These are phyloP conservation scores for Cyprinodon diabolis DNA, from an alignment of 2,797 vertebrate species.

Conservation along the genomic window DNA sequence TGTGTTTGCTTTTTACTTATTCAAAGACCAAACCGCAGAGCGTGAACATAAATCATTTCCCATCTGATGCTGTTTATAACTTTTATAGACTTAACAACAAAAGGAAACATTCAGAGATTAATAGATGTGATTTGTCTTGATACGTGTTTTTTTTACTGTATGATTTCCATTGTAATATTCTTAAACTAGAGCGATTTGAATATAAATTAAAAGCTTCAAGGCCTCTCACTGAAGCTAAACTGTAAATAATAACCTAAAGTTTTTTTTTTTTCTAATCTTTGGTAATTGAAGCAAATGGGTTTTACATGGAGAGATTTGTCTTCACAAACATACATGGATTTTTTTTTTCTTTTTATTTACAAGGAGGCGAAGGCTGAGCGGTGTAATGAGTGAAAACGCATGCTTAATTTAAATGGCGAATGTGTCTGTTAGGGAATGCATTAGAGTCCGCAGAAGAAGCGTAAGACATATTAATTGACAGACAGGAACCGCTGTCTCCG, in stretches of 20 bases:
- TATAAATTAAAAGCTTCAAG: constrained; percentile 79
- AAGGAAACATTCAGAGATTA: constrained; percentile 56
- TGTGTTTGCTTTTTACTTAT: constrained; percentile 15
- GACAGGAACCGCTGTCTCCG: constrained; percentile 99
- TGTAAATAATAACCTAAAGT: constrained; percentile 85
- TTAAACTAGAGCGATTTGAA: constrained; percentile 77
- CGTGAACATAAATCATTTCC: constrained; percentile 42
- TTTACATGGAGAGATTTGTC: constrained; percentile 82
- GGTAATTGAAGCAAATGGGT: constrained; percentile 86
- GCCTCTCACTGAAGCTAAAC: constrained; percentile 77
- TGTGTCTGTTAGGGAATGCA: constrained; percentile 99
- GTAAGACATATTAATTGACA: constrained; percentile 99
- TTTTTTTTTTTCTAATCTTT: constrained; percentile 83
- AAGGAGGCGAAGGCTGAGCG: constrained; percentile 88
- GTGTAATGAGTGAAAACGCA: constrained; percentile 96
- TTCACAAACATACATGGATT: constrained; percentile 89
- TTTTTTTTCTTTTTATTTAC: constrained; percentile 98
- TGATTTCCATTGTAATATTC: constrained; percentile 68
- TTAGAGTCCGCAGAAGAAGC: constrained; percentile 96
- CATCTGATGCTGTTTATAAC: constrained; percentile 38
- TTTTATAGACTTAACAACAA: constrained; percentile 63
- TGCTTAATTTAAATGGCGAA: constrained; percentile 99
- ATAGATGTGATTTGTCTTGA: constrained; percentile 63
- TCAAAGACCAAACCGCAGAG: constrained; percentile 40
- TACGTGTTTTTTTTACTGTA: constrained; percentile 63